These are phyloP conservation scores for Coreoperca whiteheadi DNA, from an alignment of 2,113 vertebrate genomes.

Conservation along the genomic window DNA sequence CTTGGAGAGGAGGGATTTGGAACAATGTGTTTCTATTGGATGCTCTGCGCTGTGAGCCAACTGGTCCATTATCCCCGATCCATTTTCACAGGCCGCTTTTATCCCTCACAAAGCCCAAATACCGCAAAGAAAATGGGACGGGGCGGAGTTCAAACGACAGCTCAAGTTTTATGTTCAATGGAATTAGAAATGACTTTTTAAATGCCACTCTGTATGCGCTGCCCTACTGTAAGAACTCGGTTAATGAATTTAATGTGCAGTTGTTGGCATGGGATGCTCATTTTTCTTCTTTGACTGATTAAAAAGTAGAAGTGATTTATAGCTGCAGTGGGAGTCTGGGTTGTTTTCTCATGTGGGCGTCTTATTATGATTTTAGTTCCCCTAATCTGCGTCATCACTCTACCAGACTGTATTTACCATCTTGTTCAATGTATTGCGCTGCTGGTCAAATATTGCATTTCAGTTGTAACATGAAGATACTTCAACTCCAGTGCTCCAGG, in stretches of 20 bases:
- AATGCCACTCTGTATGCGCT: constrained; percentile 70
- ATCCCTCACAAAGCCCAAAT: constrained; percentile 79
- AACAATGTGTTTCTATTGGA: constrained; percentile 74
- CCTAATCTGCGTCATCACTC: constrained; percentile 36
- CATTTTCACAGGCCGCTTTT: constrained; percentile 81
- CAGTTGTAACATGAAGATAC: constrained; percentile 34
- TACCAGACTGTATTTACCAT: constrained; percentile 29
- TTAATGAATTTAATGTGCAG: constrained; percentile 82
- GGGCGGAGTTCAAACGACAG: constrained; percentile 77
- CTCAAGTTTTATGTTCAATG: constrained; percentile 79
- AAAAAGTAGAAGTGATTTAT: constrained; percentile 65
- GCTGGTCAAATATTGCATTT: constrained; percentile 37
- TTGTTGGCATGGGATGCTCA: constrained; percentile 60
- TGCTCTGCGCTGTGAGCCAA: constrained; percentile 70
- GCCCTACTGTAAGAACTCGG: constrained; percentile 72
- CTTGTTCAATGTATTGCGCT: constrained; percentile 14
- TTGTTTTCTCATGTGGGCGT: constrained; percentile 64
- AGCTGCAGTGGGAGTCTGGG: constrained; percentile 49
- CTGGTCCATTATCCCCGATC: constrained; percentile 78
- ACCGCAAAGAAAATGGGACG: constrained; percentile 74
- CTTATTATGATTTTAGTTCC: constrained; percentile 39
- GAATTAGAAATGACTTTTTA: constrained; percentile 84
- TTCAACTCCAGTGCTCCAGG: constrained; percentile 11
- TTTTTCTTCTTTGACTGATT: constrained; percentile 65
- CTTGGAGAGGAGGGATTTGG: constrained; percentile 72